Percentiles rank a stretch among this genome's conserved stretches.
These are phyloP conservation scores for Torymus tubicola DNA, from an alignment of 2,888 invertebrate genomes.

Conservation along the genomic window DNA sequence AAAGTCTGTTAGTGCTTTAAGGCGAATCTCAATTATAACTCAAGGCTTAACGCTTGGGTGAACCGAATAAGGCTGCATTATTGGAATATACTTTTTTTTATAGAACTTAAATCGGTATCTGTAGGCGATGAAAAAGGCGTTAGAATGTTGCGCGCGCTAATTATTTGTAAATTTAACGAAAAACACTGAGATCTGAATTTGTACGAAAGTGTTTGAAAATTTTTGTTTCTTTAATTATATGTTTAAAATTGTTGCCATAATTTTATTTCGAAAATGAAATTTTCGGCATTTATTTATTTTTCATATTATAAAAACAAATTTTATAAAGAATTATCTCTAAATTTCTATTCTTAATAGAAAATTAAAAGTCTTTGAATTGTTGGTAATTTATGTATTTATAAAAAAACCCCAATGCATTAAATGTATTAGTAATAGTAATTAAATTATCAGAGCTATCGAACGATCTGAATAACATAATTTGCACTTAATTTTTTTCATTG, in stretches of 20 bases:
- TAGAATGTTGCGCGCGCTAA: neutral
- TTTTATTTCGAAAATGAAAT: slow-evolving; percentile 20
- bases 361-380: slow-evolving; percentile 20
- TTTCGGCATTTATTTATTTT: slow-evolving; percentile 34
- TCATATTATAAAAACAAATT: slow-evolving; percentile 18
- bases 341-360: slow-evolving; percentile 41
- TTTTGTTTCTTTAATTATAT: slow-evolving; percentile 32
- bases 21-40: slow-evolving; percentile 38
- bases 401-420: slow-evolving; percentile 35
- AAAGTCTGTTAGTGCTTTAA: slow-evolving; percentile 55
- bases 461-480: slow-evolving; percentile 35
- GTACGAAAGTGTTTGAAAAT: slow-evolving; percentile 14
- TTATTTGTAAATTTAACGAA: slow-evolving; percentile 8
- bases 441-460: slow-evolving; percentile 14
- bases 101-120: neutral
- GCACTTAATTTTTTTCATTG: slow-evolving; percentile 12
- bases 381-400: slow-evolving; percentile 42
- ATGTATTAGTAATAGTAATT: slow-evolving; percentile 39
- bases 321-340: slow-evolving; percentile 41
- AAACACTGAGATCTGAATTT: slow-evolving; percentile 20
- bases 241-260: slow-evolving; percentile 28
- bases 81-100: slow-evolving; percentile 32
- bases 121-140: neutral
- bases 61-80: slow-evolving; percentile 52
- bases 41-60: slow-evolving; percentile 37